phyloP scores from a whole-genome alignment of 2,888 invertebrate species.

The Sarcophaga subvicina region DNA sequence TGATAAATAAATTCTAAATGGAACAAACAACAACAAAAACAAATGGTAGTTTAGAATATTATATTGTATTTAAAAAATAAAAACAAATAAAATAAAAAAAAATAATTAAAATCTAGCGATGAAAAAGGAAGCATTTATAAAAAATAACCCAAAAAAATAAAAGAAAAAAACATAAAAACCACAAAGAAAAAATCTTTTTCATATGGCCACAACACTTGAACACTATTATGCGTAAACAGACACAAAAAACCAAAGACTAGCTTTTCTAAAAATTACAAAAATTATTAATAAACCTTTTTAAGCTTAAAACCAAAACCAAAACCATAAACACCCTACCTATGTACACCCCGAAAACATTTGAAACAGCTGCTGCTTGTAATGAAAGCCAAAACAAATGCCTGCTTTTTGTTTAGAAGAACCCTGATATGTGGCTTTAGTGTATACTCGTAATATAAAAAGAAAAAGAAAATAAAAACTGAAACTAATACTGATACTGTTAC shows the following conservation, averaged over 20 bases:
- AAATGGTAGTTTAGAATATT: conserved; percentile 53
- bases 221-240: background rate
- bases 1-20: conserved; percentile 41
- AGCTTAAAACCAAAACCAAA: conserved; percentile 42
- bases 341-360: background rate
- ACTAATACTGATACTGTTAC: too few species aligned
- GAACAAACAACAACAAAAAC: conserved; percentile 20
- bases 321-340: too few species aligned
- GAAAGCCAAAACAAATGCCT: conserved; percentile 39
- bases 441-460: background rate
- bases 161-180: background rate
- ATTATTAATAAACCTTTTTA: conserved; percentile 47
- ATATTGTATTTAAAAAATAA: conserved; percentile 34
- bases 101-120: conserved; percentile 44
- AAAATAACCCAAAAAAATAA: conserved; percentile 39
- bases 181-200: background rate
- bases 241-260: conserved; percentile 45
- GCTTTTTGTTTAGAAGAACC: conserved; percentile 10
- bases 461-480: background rate
- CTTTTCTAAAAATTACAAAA: conserved; percentile 59
- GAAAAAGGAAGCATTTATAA: conserved; percentile 63
- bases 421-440: background rate
- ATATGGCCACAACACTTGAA: conserved; percentile 42
- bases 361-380: conserved; percentile 56
- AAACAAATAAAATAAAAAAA: conserved; percentile 13